Conservation (phyloP, 1,140 invertebrate genomes). For the Trichoplusia ni region DNA sequence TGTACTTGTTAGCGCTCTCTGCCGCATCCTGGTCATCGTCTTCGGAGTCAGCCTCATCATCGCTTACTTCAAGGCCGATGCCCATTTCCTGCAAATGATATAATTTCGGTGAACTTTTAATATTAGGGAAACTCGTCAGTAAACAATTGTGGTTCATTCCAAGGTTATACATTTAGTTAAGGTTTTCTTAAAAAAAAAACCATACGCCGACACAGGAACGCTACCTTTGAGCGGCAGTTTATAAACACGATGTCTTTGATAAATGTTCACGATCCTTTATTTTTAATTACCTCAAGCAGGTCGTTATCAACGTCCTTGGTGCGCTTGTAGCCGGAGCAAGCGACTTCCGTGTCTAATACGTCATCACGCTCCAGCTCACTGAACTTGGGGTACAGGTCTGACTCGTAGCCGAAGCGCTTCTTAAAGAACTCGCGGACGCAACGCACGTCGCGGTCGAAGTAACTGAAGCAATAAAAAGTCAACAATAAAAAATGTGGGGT, state of each 20-base stretch:
- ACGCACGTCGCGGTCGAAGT: constrained; percentile 97
- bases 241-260: too few relatives aligned
- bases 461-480: constrained; percentile 77
- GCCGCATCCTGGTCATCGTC: constrained; percentile 70
- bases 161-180: too few relatives aligned
- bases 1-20: constrained; percentile 60
- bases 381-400: constrained; percentile 93
- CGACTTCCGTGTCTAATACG: constrained; percentile 93
- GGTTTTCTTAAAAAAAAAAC: too few relatives aligned
- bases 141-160: too few relatives aligned
- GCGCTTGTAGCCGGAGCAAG: constrained; percentile 95
- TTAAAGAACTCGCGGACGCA: constrained; percentile 97
- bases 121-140: too few relatives aligned
- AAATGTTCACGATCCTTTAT: neutral
- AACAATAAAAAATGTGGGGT: too few relatives aligned
- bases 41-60: constrained; percentile 49
- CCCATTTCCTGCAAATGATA: constrained; percentile 63
- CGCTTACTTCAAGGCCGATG: constrained; percentile 62
- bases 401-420: constrained; percentile 95
- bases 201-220: too few relatives aligned
- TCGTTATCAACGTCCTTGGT: constrained; percentile 93
- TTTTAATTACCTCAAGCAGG: constrained; percentile 76
- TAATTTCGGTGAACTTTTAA: too few relatives aligned
- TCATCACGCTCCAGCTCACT: constrained; percentile 92
- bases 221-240: too few relatives aligned